phyloP scores from a whole-genome alignment of 2,797 vertebrate species.

The Scyliorhinus canicula region DNA sequence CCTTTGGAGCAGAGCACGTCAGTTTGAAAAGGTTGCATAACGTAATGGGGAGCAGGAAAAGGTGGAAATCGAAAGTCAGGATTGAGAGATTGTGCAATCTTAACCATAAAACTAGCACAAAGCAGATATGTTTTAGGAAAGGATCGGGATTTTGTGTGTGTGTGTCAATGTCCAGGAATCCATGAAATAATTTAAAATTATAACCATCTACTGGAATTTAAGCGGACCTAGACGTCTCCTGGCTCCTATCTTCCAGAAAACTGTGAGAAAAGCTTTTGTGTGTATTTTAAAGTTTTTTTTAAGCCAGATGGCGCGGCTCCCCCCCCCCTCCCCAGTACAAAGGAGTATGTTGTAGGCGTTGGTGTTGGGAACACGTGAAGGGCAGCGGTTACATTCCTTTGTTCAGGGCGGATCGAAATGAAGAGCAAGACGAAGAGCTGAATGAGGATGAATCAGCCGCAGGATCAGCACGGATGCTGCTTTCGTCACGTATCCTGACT shows the following conservation, averaged over 20 bases:
- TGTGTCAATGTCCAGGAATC: not conserved
- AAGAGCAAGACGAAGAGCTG: conserved; percentile 29
- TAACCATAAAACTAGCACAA: not conserved
- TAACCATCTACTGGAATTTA: not conserved
- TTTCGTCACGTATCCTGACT: conserved; percentile 27
- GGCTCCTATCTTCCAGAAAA: not conserved
- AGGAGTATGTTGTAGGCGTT: conserved; percentile 42
- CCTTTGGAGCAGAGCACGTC: not conserved
- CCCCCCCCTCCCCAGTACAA: not conserved
- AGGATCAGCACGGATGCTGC: conserved; percentile 23
- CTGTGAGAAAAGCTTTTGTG: not conserved
- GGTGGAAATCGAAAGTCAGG: not conserved
- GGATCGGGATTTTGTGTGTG: not conserved
- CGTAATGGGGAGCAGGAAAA: not conserved
- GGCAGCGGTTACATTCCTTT: conserved; percentile 52
- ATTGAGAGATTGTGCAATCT: not conserved
- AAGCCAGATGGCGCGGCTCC: not conserved
- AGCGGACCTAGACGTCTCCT: not conserved
- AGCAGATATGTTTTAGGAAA: not conserved
- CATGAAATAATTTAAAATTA: not conserved
- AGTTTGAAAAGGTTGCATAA: conserved; percentile 9
- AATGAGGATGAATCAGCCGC: conserved; percentile 34
- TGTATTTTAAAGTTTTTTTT: not conserved
- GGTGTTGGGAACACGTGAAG: conserved; percentile 49
- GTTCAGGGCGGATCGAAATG: conserved; percentile 45